Base-by-base conservation (phyloP, 2,888 invertebrate species). In the Mellilla xanthometata region DNA sequence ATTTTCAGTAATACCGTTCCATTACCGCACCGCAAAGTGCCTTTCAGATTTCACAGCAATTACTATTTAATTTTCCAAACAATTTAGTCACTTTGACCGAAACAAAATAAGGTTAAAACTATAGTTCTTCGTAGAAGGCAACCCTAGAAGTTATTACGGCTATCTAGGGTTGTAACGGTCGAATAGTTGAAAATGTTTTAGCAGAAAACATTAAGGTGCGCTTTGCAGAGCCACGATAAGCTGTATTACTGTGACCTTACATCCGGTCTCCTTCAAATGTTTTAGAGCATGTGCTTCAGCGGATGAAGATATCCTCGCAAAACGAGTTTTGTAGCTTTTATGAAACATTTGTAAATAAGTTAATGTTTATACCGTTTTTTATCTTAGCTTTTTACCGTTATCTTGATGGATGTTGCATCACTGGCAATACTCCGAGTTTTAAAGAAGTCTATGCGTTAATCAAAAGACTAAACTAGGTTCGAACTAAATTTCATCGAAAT, bases 201-300 rank as follows among this genome's bases (percentile, higher is more conserved):
- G 65, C 54, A 68, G 71, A 71, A 72, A 76, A 72, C 75, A 73
- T 76, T 72, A 72, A 73, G 69, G 69, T 67, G 66, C 62, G 64
- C 66, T 73, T 67, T 74, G 74, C 44, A 68, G 38, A 45, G 58
- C 56, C 60, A 61, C 36, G 77, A 81, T 78, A 78, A 80, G 75
- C 72, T 68, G 59, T 60, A 71, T 63, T 49, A 40, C 51, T 58
- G 58, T 72, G 71, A 71, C 68, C 65, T 60, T 57, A 61, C 69
- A 65, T 68, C 68, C 71, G 66, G 65, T 58, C 63, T 38, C 27
- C 30, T 49, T 64, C 57, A 53, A 68, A 60, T 63, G 62, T 48
- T 68, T 57, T 63, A 59, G 49, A 56, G 27, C 39, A 31, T 40
- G 28, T 30, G 22, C 39, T 50, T 45, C 27, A 44, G 39, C 36